Percentiles rank a stretch among this genome's conserved stretches.
Evolutionary conservation across 2,888 invertebrate genomes (phyloP).

Genomic region (Calameuta filiformis): DNA sequence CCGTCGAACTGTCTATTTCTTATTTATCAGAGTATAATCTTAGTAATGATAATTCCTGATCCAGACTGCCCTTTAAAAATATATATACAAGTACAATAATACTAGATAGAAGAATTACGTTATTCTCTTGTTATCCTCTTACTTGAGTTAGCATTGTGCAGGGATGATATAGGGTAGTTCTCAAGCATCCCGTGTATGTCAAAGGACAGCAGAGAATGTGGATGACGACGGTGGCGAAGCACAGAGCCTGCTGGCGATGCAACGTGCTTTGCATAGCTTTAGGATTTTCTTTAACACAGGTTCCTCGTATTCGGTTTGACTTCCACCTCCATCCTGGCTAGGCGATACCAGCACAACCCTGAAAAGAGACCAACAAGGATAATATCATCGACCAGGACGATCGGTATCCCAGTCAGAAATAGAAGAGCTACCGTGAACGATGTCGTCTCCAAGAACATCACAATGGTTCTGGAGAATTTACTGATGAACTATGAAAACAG

Average conservation of each 20-base stretch:
- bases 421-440: constrained; percentile 72
- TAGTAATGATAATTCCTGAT: not conserved
- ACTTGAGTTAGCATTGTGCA: not conserved
- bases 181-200: not conserved
- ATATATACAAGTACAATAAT: not conserved
- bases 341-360: not conserved
- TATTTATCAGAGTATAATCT: not conserved
- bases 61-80: not conserved
- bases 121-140: not conserved
- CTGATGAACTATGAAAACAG: constrained; percentile 92
- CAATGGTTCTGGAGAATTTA: constrained; percentile 85
- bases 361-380: not conserved
- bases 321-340: constrained; percentile 27
- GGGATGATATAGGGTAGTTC: not conserved
- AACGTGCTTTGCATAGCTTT: constrained; percentile 2
- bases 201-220: not conserved
- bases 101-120: not conserved
- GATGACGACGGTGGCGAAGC: not conserved
- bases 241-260: not conserved
- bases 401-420: constrained; percentile 39
- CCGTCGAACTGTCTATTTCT: not conserved
- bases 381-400: not conserved
- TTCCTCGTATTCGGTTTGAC: constrained; percentile 30
- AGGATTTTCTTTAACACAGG: constrained; percentile 24
- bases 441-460: constrained; percentile 85